Conservation (phyloP, 2,113 vertebrate species). For the Dissostichus mawsoni region DNA sequence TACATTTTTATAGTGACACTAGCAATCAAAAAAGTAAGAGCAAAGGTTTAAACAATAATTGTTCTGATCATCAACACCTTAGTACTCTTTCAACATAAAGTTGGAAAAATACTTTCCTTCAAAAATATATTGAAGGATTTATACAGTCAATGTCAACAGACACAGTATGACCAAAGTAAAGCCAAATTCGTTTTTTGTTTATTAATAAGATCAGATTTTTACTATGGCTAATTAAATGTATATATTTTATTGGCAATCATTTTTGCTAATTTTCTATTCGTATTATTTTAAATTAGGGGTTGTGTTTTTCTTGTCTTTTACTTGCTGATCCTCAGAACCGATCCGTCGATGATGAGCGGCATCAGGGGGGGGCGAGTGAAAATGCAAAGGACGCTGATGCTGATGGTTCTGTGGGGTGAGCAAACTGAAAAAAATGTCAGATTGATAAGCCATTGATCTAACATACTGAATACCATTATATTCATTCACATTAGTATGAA, state of each 20-base stretch:
- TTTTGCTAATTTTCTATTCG: neutral
- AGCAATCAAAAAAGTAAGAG: too few relatives aligned
- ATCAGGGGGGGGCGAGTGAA: constrained; percentile 23
- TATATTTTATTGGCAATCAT: too few relatives aligned
- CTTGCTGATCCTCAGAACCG: constrained; percentile 3
- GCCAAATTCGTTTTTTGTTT: too few relatives aligned
- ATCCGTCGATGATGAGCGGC: constrained; percentile 25
- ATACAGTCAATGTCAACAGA: too few relatives aligned
- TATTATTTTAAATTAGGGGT: neutral
- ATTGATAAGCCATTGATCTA: neutral
- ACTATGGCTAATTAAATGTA: too few relatives aligned
- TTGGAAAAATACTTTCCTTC: too few relatives aligned
- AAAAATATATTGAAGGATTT: too few relatives aligned
- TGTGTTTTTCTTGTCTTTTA: neutral
- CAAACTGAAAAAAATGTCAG: neutral
- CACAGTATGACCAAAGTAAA: neutral
- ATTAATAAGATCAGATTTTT: too few relatives aligned
- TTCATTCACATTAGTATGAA: neutral
- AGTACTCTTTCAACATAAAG: too few relatives aligned
- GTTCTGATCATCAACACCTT: too few relatives aligned
- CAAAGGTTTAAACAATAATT: too few relatives aligned
- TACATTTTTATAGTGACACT: too few relatives aligned
- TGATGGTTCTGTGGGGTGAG: constrained; percentile 75
- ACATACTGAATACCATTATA: neutral
- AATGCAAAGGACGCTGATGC: constrained; percentile 40